Conservation (phyloP, 2,888 invertebrate species). For the Catocala sponsa region DNA sequence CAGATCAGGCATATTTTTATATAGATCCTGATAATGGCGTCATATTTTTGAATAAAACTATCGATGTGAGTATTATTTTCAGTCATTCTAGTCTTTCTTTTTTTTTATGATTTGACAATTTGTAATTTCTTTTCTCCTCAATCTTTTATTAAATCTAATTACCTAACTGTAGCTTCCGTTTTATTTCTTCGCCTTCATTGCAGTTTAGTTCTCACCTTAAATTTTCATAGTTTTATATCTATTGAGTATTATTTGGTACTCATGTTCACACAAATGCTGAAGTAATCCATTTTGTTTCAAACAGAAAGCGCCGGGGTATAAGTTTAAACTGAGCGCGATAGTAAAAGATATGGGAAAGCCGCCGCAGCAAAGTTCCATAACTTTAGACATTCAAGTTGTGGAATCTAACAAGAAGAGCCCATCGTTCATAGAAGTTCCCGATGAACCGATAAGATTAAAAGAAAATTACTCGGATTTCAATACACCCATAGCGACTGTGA, state of each 20-base stretch:
- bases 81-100: not conserved
- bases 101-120: conserved; percentile 8
- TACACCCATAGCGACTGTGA: conserved; percentile 90
- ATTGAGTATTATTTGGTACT: not conserved
- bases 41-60: conserved; percentile 91
- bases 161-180: not conserved
- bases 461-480: conserved; percentile 93
- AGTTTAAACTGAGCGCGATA: conserved; percentile 91
- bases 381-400: conserved; percentile 94
- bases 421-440: conserved; percentile 89
- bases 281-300: conserved; percentile 53
- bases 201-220: not conserved
- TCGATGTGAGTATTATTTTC: conserved; percentile 87
- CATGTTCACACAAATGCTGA: conserved; percentile 1
- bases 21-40: conserved; percentile 95
- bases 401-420: conserved; percentile 96
- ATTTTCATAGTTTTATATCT: not conserved
- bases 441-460: conserved; percentile 89
- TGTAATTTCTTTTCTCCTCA: conserved; percentile 1
- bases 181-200: not conserved
- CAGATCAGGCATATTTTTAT: conserved; percentile 91
- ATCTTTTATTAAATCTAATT: not conserved
- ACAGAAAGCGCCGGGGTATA: conserved; percentile 89
- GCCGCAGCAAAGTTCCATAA: conserved; percentile 91
- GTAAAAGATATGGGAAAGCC: conserved; percentile 93